phyloP scores from a whole-genome alignment of 2,888 invertebrate genomes.

The Anagyrus pseudococci region DNA sequence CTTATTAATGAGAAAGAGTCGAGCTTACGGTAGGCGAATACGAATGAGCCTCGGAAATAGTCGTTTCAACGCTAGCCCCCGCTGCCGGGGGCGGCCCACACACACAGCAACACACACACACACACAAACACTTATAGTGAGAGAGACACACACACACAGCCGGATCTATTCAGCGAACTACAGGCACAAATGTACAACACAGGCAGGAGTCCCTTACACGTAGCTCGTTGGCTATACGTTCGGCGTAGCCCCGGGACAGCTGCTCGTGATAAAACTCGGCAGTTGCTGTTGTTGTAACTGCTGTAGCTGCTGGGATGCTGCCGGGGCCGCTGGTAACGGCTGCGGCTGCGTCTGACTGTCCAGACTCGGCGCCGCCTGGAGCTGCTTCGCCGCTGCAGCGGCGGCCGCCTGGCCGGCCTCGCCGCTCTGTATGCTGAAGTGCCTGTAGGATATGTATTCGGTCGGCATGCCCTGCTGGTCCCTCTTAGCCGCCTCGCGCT shows the following conservation, averaged over 20 bases:
- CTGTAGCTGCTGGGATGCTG: constrained; percentile 47
- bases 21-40: too few relatives aligned
- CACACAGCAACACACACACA: background rate
- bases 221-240: constrained; percentile 48
- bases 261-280: constrained; percentile 36
- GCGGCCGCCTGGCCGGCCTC: constrained; percentile 57
- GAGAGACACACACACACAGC: background rate
- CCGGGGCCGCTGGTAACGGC: constrained; percentile 5
- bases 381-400: constrained; percentile 22
- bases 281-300: constrained; percentile 44
- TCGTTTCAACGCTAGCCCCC: too few relatives aligned
- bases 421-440: constrained; percentile 74
- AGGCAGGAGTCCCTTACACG: constrained; percentile 33
- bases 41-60: too few relatives aligned
- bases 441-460: constrained; percentile 81
- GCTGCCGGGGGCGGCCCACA: too few relatives aligned
- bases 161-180: too few relatives aligned
- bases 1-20: too few relatives aligned
- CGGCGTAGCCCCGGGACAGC: constrained; percentile 42
- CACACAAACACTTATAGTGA: background rate
- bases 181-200: too few relatives aligned
- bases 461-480: constrained; percentile 74
- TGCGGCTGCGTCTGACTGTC: constrained; percentile 51
- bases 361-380: constrained; percentile 43
- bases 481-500: constrained; percentile 77